A percentile compares a stretch with the other conserved stretches of the same genome.
These are phyloP conservation scores for Biston stratarius DNA, from an alignment of 2,888 invertebrate species.

Conservation along the genomic window DNA sequence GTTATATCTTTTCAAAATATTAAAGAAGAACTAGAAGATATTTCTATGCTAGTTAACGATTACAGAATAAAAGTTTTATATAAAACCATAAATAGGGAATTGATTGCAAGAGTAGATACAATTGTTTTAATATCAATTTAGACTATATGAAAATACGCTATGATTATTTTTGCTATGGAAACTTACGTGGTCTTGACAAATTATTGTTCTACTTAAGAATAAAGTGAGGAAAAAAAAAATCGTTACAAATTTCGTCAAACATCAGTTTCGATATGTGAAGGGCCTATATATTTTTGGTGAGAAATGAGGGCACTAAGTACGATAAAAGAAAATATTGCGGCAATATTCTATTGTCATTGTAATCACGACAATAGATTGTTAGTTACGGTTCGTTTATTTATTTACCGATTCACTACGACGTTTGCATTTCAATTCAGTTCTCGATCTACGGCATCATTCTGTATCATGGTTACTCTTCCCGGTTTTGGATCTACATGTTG, in stretches of 20 bases:
- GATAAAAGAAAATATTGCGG: conserved; percentile 14
- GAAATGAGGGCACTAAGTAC: not conserved
- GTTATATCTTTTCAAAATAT: too few species aligned
- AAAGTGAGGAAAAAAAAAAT: too few species aligned
- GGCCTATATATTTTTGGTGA: not conserved
- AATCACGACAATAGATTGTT: conserved; percentile 18
- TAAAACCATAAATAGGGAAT: too few species aligned
- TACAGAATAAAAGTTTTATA: too few species aligned
- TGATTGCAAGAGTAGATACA: too few species aligned
- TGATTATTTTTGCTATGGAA: too few species aligned
- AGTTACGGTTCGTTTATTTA: conserved; percentile 10
- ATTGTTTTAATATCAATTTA: too few species aligned
- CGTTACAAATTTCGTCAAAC: not conserved
- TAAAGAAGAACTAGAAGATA: too few species aligned
- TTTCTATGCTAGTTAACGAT: too few species aligned
- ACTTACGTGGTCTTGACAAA: too few species aligned
- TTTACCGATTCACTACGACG: not conserved
- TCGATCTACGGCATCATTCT: conserved; percentile 1
- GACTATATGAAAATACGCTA: too few species aligned
- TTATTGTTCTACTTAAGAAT: too few species aligned
- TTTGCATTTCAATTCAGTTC: conserved; percentile 17
- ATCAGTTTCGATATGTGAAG: not conserved
- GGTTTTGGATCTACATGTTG: not conserved
- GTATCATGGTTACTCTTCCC: conserved; percentile 3
- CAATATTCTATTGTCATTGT: conserved; percentile 4